Evolutionary conservation across 2,888 invertebrate species (phyloP).

Genomic region (Chalcosyrphus nemorum): DNA sequence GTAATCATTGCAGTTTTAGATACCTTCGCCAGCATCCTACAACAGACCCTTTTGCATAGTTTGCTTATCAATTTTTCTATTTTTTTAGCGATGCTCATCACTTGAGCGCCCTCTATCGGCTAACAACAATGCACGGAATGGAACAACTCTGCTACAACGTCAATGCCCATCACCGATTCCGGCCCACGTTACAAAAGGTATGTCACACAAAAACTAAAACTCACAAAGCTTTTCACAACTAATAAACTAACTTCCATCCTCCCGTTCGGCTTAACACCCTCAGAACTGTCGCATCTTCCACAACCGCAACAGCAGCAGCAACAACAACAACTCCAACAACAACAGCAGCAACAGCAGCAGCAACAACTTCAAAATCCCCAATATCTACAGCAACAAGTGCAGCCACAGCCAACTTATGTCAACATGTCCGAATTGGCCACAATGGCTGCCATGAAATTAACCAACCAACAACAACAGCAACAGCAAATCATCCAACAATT

Average conservation of each 20-base stretch:
- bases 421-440: slow-evolving; percentile 95
- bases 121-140: slow-evolving; percentile 80
- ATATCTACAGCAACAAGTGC: slow-evolving; percentile 73
- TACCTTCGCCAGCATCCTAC: slow-evolving; percentile 16
- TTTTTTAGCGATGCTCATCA: slow-evolving; percentile 89
- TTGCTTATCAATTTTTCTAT: neutral
- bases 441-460: slow-evolving; percentile 90
- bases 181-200: slow-evolving; percentile 90
- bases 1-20: slow-evolving; percentile 1
- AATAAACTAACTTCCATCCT: slow-evolving; percentile 63
- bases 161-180: slow-evolving; percentile 88
- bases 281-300: slow-evolving; percentile 74
- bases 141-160: slow-evolving; percentile 82
- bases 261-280: slow-evolving; percentile 56
- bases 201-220: slow-evolving; percentile 37
- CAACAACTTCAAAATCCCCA: slow-evolving; percentile 68
- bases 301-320: slow-evolving; percentile 76
- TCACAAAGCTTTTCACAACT: slow-evolving; percentile 37
- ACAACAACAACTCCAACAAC: no score
- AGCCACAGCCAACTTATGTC: slow-evolving; percentile 90
- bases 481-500: slow-evolving; percentile 73
- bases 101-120: slow-evolving; percentile 90
- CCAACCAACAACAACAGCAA: slow-evolving; percentile 81
- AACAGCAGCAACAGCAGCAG: slow-evolving; percentile 74
- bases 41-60: neutral